A percentile compares a stretch with the other conserved stretches of the same genome.
phyloP scores from a whole-genome alignment of 2,888 invertebrate genomes.

The Acleris sparsana region DNA sequence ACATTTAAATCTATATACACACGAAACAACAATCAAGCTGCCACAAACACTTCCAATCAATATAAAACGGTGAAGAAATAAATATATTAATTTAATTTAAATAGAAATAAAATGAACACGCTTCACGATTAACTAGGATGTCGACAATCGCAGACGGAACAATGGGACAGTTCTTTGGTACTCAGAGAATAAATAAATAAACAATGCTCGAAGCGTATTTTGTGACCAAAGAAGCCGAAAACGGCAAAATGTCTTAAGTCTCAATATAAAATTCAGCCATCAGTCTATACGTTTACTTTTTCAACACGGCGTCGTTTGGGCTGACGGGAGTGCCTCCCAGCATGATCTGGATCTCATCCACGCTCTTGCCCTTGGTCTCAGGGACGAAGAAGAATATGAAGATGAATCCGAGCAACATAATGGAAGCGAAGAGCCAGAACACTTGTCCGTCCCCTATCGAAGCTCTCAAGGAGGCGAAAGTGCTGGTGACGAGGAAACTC shows the following conservation, averaged over 20 bases:
- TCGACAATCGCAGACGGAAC: slow-evolving; percentile 21
- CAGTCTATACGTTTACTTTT: slow-evolving; percentile 68
- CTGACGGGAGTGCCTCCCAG: slow-evolving; percentile 65
- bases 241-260: slow-evolving; percentile 44
- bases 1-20: slow-evolving; percentile 3
- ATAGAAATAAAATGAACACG: slow-evolving; percentile 17
- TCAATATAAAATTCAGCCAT: slow-evolving; percentile 57
- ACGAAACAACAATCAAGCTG: slow-evolving; percentile 20
- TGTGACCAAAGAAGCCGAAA: slow-evolving; percentile 48
- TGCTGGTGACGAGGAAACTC: slow-evolving; percentile 91
- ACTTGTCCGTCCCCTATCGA: slow-evolving; percentile 85
- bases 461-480: slow-evolving; percentile 83
- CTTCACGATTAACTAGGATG: slow-evolving; percentile 25
- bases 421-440: slow-evolving; percentile 89
- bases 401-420: slow-evolving; percentile 85
- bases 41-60: slow-evolving; percentile 19
- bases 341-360: slow-evolving; percentile 85
- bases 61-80: slow-evolving; percentile 2
- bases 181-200: slow-evolving; percentile 43
- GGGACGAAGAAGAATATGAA: slow-evolving; percentile 88
- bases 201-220: slow-evolving; percentile 52
- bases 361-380: slow-evolving; percentile 88
- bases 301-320: slow-evolving; percentile 51
- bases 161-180: slow-evolving; percentile 63
- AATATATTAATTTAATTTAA: slow-evolving; percentile 11